Conservation (phyloP, 2,113 vertebrate genomes). For the Mustelus asterias region DNA sequence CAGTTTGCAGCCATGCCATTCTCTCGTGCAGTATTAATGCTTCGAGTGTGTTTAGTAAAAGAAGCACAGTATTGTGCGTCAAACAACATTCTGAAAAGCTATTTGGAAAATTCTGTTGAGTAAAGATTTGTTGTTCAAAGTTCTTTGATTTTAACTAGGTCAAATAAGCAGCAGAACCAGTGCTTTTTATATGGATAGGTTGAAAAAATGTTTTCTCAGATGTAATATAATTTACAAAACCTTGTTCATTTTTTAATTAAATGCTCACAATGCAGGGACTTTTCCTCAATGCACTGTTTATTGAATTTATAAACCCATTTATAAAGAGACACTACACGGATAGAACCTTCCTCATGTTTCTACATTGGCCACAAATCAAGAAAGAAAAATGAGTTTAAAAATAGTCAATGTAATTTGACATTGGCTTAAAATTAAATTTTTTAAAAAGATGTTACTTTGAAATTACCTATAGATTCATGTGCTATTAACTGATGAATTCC, state of each 20-base stretch:
- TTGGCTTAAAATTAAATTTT: background rate
- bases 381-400: background rate
- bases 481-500: background rate
- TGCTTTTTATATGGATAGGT: background rate
- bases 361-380: background rate
- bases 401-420: background rate
- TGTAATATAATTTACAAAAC: background rate
- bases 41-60: slow-evolving; percentile 15
- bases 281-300: background rate
- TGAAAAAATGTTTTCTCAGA: background rate
- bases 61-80: background rate
- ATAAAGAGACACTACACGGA: background rate
- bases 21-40: slow-evolving; percentile 5
- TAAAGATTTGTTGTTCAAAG: slow-evolving; percentile 2
- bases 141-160: background rate
- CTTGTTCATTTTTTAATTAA: background rate
- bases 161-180: slow-evolving; percentile 9
- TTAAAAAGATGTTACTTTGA: background rate
- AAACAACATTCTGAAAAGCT: slow-evolving; percentile 3
- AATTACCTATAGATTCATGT: background rate
- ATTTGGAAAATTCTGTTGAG: background rate
- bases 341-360: background rate
- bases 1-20: background rate
- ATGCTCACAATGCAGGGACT: background rate
- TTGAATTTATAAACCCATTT: background rate